Conservation (phyloP, 2,797 vertebrate species). For the Lacerta viridis region DNA sequence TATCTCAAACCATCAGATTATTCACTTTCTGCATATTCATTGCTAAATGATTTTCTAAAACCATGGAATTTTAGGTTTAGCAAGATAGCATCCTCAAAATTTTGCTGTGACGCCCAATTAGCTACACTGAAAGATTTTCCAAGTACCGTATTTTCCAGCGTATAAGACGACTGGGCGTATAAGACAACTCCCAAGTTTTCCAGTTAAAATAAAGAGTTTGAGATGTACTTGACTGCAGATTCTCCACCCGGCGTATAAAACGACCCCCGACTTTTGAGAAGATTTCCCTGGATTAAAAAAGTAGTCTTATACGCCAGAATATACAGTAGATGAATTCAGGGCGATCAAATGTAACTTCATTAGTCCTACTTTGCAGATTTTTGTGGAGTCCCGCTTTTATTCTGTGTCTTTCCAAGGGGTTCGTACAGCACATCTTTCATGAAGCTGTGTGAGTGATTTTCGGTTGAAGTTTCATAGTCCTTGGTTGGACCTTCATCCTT, state of each 20-base stretch:
- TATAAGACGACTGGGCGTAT: too few species aligned
- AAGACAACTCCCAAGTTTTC: too few species aligned
- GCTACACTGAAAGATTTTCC: not conserved
- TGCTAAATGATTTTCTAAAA: not conserved
- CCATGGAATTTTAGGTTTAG: not conserved
- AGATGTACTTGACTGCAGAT: too few species aligned
- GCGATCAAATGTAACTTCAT: not conserved
- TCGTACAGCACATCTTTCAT: not conserved
- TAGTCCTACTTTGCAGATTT: not conserved
- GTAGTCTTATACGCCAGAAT: too few species aligned
- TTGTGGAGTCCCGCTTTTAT: not conserved
- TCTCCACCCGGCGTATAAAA: too few species aligned
- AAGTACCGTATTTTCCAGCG: too few species aligned
- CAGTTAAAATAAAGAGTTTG: too few species aligned
- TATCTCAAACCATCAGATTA: not conserved
- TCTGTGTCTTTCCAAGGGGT: not conserved
- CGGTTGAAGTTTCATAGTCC: not conserved
- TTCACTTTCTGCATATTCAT: not conserved
- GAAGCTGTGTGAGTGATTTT: not conserved
- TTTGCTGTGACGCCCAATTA: not conserved
- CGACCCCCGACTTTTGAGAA: too few species aligned
- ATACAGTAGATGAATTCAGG: not conserved
- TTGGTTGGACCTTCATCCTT: not conserved
- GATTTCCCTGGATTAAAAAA: too few species aligned
- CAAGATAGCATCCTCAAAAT: not conserved